Evolutionary conservation across 2,888 invertebrate genomes (phyloP).

Genomic region (Beris chalybata): DNA sequence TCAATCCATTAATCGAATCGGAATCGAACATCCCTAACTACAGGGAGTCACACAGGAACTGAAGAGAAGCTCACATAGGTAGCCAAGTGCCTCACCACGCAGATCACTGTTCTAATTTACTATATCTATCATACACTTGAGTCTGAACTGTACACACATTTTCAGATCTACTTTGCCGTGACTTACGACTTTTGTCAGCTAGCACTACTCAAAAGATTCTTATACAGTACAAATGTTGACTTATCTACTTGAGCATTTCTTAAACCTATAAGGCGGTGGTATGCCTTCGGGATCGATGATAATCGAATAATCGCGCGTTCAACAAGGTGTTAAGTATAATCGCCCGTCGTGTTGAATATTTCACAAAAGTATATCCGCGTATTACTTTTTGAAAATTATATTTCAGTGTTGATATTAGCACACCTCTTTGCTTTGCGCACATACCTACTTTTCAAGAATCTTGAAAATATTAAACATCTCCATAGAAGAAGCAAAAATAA

Average conservation of each 20-base stretch:
- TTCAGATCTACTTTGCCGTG: background rate
- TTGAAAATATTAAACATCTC: background rate
- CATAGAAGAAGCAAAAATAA: background rate
- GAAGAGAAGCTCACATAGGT: background rate
- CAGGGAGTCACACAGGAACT: too few species aligned
- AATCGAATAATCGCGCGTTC: constrained; percentile 27
- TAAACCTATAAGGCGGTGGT: background rate
- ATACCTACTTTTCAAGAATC: background rate
- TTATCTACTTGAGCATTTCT: constrained; percentile 12
- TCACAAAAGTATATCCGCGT: background rate
- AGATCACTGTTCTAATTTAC: constrained; percentile 30
- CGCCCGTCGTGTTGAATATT: constrained; percentile 3
- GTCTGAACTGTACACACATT: constrained; percentile 12
- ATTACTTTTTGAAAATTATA: constrained; percentile 10
- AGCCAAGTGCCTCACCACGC: constrained; percentile 17
- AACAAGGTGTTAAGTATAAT: constrained; percentile 20
- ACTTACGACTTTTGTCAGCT: constrained; percentile 17
- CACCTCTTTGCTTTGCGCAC: constrained; percentile 9
- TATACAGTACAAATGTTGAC: constrained; percentile 31
- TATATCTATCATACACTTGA: constrained; percentile 19
- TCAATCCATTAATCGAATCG: too few species aligned
- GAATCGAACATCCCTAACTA: too few species aligned
- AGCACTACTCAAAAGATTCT: constrained; percentile 18
- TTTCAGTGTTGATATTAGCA: constrained; percentile 27
- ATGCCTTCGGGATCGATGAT: constrained; percentile 21